Evolutionary conservation across 2,888 invertebrate genomes (phyloP).

Genomic region (Lasioglossum villosulum): DNA sequence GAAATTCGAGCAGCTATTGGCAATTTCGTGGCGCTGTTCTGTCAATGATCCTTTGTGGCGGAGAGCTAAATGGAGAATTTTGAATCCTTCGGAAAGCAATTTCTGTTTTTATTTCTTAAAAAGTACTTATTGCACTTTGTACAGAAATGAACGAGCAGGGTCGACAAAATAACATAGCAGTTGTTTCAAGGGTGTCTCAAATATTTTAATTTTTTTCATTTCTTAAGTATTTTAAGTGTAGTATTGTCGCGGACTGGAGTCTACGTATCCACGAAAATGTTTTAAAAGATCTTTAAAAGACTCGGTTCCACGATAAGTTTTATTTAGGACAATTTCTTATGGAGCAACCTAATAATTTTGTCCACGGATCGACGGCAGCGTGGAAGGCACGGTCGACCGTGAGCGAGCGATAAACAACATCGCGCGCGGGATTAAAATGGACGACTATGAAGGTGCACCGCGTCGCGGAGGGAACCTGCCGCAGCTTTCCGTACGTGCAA

Average conservation of each 20-base stretch:
- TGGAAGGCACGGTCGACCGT: background rate
- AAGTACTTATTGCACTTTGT: too few species aligned
- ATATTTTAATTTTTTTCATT: too few species aligned
- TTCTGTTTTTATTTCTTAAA: background rate
- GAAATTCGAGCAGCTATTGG: conserved; percentile 10
- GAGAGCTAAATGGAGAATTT: background rate
- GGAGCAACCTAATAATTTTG: background rate
- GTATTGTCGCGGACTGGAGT: too few species aligned
- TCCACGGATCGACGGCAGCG: background rate
- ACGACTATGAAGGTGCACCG: conserved; percentile 37
- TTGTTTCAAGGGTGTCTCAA: too few species aligned
- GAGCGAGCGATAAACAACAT: conserved; percentile 39
- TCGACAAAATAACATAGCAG: too few species aligned
- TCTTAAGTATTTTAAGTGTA: too few species aligned
- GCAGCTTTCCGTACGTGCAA: conserved; percentile 32
- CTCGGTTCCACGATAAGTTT: background rate
- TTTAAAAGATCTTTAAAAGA: too few species aligned
- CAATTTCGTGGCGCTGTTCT: background rate
- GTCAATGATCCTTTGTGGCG: background rate
- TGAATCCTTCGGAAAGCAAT: background rate
- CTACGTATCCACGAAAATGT: too few species aligned
- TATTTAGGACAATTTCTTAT: background rate
- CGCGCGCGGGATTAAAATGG: background rate
- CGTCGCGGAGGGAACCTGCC: conserved; percentile 44
- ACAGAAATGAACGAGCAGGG: too few species aligned